Percentiles rank a stretch among this genome's conserved stretches.
phyloP scores from a whole-genome alignment of 2,797 vertebrate species.

The Varecia variegata region DNA sequence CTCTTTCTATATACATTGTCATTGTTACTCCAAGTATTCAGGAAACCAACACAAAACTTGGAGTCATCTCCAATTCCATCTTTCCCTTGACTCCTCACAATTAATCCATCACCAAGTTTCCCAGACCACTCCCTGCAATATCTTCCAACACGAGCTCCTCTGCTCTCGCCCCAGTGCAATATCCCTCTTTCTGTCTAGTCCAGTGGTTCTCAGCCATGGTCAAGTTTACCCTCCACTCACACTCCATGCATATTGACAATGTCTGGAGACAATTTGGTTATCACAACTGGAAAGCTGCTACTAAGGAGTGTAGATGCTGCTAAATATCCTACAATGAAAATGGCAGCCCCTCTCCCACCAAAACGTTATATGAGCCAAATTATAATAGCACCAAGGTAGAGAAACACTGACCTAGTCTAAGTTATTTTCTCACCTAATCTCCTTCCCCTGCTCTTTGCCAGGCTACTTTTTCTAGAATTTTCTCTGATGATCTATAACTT shows the following conservation, averaged over 20 bases:
- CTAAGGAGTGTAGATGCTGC: too few species aligned
- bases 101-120: background rate
- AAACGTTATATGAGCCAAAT: accelerated
- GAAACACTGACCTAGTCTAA: background rate
- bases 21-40: background rate
- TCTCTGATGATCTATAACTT: background rate
- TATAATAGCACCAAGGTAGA: background rate
- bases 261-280: background rate
- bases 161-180: background rate
- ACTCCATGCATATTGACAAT: too few species aligned
- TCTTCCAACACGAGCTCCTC: background rate
- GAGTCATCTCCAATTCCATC: background rate
- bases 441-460: background rate
- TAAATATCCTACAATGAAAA: background rate
- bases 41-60: background rate
- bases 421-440: background rate
- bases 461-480: background rate
- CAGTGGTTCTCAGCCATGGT: accelerated
- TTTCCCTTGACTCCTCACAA: background rate
- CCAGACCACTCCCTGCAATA: background rate
- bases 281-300: background rate
- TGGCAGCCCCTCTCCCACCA: accelerated
- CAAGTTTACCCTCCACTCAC: too few species aligned
- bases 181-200: background rate
- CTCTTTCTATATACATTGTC: background rate